phyloP scores from a whole-genome alignment of 2,888 invertebrate species.

The Malachius bipustulatus region DNA sequence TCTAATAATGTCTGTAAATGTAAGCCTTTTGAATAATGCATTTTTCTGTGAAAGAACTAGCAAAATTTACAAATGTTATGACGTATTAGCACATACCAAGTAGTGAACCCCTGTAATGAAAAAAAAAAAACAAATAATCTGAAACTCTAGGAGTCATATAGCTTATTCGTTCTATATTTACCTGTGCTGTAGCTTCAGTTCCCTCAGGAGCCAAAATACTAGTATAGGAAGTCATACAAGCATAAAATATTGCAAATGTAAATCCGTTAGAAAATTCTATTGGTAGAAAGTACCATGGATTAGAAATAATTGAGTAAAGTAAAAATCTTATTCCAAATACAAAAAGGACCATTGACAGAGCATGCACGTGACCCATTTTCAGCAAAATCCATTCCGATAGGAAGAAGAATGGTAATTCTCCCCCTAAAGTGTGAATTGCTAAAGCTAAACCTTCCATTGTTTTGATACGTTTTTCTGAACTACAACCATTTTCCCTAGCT shows the following conservation, averaged over 20 bases:
- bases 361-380: constrained; percentile 67
- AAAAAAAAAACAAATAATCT: too few relatives aligned
- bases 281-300: constrained; percentile 76
- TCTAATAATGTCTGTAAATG: too few relatives aligned
- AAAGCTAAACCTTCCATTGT: constrained; percentile 37
- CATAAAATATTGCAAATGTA: constrained; percentile 79
- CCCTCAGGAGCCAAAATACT: constrained; percentile 72
- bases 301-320: constrained; percentile 63
- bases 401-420: constrained; percentile 81
- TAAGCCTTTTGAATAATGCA: too few relatives aligned
- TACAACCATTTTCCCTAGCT: constrained; percentile 37
- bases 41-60: too few relatives aligned
- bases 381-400: constrained; percentile 67
- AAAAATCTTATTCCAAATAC: constrained; percentile 71
- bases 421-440: constrained; percentile 60
- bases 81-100: too few relatives aligned
- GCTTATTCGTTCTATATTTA: too few relatives aligned
- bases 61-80: too few relatives aligned
- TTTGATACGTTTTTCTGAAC: constrained; percentile 34
- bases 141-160: too few relatives aligned
- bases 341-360: constrained; percentile 72
- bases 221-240: constrained; percentile 81
- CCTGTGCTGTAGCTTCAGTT: constrained; percentile 78
- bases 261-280: constrained; percentile 80
- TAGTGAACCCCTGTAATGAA: too few relatives aligned